Base-by-base conservation (phyloP, 2,797 vertebrate species). In the Brotula barbata region DNA sequence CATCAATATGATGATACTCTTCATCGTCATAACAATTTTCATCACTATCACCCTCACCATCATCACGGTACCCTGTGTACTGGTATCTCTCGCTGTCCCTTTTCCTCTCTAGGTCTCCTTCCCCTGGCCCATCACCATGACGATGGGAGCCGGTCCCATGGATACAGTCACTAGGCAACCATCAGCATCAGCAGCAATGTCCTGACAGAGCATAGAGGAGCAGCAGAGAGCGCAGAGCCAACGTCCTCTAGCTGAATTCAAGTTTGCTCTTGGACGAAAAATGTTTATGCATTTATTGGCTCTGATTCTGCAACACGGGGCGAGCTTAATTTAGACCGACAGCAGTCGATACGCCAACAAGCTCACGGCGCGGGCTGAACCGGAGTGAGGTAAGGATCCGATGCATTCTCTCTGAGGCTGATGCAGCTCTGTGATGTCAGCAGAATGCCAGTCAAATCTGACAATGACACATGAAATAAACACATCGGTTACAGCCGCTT, bases 81-180 rank as follows among this genome's bases (percentile, higher is more conserved):
- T 78, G 75, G 75, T 81, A 85, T 81, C 72, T 82, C 68, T 73
- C n/a, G n/a, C n/a, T n/a, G 69, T 71, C 63, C 70, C 54, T 45
- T 71, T 72, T 71, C 68, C 73, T 85, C 83, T 23, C 58, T 71
- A 63, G 77, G 81, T 82, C 68, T 80, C 75, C 66, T 59, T 83
- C 80, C 81, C 73, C 73, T 71, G 65, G 80, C 71, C 81, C 75
- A 75, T 88, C 82, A 85, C 88, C 85, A 90, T 90, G 85, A 80
- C 86, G 78, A 88, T 88, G 78, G 73, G 80, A 88, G 82, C 81
- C 41, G 36, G 85, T 75, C 80, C 78, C 77, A 72, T 82, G 80
- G 84, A 81, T 85, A 83, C 86, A 80, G 84, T 90, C 79, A 82
- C 89, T 90, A 88, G 72, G 89, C 87, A 90, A 90, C 88, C 78